These are phyloP conservation scores for Hystrix cristata DNA, from an alignment of 2,113 vertebrate species.

Conservation along the genomic window DNA sequence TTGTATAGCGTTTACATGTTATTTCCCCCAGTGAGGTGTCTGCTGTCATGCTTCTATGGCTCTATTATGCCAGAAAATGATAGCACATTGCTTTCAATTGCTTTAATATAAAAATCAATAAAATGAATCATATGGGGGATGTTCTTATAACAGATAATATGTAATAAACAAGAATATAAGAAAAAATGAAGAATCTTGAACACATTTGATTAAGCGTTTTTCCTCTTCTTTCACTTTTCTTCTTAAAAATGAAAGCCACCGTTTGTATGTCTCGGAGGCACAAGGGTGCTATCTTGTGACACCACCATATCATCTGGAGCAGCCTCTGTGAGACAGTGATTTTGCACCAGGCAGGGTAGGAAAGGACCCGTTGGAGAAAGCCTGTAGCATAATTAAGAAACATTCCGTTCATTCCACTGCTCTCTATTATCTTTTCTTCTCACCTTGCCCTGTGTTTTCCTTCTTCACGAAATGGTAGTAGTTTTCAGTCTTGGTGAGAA, in stretches of 20 bases:
- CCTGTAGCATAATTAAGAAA: slow-evolving; percentile 67
- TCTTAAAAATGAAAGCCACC: slow-evolving; percentile 69
- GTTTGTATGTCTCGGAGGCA: slow-evolving; percentile 63
- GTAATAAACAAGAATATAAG: slow-evolving; percentile 53
- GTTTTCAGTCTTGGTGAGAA: slow-evolving; percentile 79
- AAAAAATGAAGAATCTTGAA: slow-evolving; percentile 57
- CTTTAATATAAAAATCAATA: slow-evolving; percentile 76
- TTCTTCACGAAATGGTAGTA: slow-evolving; percentile 82
- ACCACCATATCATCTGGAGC: slow-evolving; percentile 64
- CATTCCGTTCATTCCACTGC: slow-evolving; percentile 40
- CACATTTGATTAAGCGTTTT: slow-evolving; percentile 35
- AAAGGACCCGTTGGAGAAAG: slow-evolving; percentile 46
- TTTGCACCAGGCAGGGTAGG: slow-evolving; percentile 64
- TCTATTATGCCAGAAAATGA: slow-evolving; percentile 75
- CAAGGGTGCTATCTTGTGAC: neutral
- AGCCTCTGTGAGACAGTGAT: neutral
- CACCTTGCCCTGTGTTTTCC: slow-evolving; percentile 79
- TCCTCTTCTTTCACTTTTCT: slow-evolving; percentile 56
- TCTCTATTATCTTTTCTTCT: slow-evolving; percentile 80
- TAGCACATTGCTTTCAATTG: slow-evolving; percentile 46
- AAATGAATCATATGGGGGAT: slow-evolving; percentile 59
- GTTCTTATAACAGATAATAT: slow-evolving; percentile 69
- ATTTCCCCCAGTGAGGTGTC: slow-evolving; percentile 71
- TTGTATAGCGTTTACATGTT: slow-evolving; percentile 68
- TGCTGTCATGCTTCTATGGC: slow-evolving; percentile 70